Base-by-base conservation (phyloP, 2,113 vertebrate genomes). In the Excalfactoria chinensis region DNA sequence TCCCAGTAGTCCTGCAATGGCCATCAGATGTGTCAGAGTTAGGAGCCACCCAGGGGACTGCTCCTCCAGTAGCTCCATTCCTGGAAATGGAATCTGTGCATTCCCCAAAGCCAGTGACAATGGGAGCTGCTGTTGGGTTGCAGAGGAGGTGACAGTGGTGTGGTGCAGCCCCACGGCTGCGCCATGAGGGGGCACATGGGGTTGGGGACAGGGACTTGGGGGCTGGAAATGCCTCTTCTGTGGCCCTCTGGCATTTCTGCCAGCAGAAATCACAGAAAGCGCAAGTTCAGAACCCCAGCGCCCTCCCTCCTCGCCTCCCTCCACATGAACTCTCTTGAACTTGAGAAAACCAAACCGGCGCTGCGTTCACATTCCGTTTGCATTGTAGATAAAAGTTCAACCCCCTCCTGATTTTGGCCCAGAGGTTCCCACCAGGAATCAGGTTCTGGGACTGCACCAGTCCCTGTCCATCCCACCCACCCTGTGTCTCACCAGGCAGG, bases 21-120 rank as follows among this genome's bases (percentile, higher is more conserved):
- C 91, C 95, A 94, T 85, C 93, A 96, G 92, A 94, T 96, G 93
- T 95, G 96, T 92, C 96, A 95, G 79, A 93, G 95, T 96, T 91
- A 95, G 87, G 77, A 95, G 91, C 71, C 91, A 89, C 60, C 78
- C 40, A 60, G 34, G 91, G 81, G 64, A 94, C 84, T 92, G 95
- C 76, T 94, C 72, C 89, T 92, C 93, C 74, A 90, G 63, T 84
- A 34, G 84, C 32, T 93, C 55, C 11, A 1, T 95, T 94, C 93
- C 95, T 91, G 91, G 95, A 95, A 95, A 85, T 80, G 7, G 7
- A 56, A 72, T 58, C 49, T 4, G 7, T 3, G 15, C 87, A 43
- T 89, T 92, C 91, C 86, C 55, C 35, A 35, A 58, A 53, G 26
- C 26, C 26, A 28, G 26, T 17, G 26, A 53, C 51, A 53, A 53